Evolutionary conservation across 2,797 vertebrate species (phyloP).

Genomic region (Denticeps clupeoides): DNA sequence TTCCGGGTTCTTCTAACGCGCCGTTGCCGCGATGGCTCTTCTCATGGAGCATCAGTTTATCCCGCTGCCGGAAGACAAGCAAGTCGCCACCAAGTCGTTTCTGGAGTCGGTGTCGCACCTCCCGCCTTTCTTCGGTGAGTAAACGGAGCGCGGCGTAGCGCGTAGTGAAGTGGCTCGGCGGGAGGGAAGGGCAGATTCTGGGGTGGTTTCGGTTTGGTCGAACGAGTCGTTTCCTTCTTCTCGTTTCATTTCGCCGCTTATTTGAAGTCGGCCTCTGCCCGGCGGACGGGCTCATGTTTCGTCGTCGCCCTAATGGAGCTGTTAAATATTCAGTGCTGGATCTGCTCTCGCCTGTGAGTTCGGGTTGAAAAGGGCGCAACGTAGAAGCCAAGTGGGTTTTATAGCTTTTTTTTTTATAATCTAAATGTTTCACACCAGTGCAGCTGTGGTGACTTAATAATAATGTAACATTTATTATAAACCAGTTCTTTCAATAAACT

Average conservation of each 20-base stretch:
- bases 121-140: conserved; percentile 87
- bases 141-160: neutral
- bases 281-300: no score
- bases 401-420: no score
- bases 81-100: conserved; percentile 76
- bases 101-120: conserved; percentile 81
- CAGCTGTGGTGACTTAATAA: conserved; percentile 19
- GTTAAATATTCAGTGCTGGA: neutral
- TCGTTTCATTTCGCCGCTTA: no score
- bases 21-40: conserved; percentile 60
- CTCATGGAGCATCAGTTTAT: conserved; percentile 76
- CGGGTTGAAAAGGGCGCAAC: no score
- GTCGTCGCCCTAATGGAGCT: no score
- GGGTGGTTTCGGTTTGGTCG: no score
- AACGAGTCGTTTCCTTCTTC: no score
- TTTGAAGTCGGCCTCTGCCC: no score
- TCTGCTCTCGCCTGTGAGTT: no score
- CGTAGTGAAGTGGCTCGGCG: neutral
- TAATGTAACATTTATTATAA: conserved; percentile 22
- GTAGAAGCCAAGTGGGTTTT: no score
- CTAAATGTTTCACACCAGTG: no score
- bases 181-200: neutral
- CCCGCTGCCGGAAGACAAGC: conserved; percentile 66
- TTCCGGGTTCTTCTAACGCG: conserved; percentile 17
- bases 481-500: conserved; percentile 36